Conservation (phyloP, 2,797 vertebrate genomes). For the Rhyacichthys aspro region DNA sequence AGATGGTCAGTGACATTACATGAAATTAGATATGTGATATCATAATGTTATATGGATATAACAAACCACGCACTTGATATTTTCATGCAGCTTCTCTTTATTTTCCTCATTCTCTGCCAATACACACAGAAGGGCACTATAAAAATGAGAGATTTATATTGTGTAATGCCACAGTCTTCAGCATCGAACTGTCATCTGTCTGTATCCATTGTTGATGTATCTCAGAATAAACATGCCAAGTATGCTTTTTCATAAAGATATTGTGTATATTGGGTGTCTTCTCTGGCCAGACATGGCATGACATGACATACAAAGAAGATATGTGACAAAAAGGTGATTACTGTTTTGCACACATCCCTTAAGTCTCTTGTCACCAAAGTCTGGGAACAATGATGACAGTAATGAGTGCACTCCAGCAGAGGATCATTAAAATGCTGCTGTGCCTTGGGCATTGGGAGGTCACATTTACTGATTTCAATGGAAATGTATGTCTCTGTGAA, state of each 20-base stretch:
- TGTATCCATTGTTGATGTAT: too few relatives aligned
- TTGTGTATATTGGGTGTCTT: too few relatives aligned
- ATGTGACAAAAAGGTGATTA: slow-evolving; percentile 18
- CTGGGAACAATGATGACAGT: slow-evolving; percentile 34
- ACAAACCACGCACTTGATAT: neutral
- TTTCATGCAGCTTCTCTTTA: neutral
- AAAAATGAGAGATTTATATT: too few relatives aligned
- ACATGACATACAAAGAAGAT: neutral
- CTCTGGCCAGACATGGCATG: too few relatives aligned
- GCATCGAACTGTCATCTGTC: too few relatives aligned
- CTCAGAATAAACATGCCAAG: too few relatives aligned
- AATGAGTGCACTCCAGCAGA: slow-evolving; percentile 56
- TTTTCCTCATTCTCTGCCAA: too few relatives aligned
- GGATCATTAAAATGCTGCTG: slow-evolving; percentile 63
- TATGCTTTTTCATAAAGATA: too few relatives aligned
- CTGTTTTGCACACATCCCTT: slow-evolving; percentile 27
- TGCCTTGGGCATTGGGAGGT: slow-evolving; percentile 54
- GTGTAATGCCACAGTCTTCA: too few relatives aligned
- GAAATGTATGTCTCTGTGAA: slow-evolving; percentile 35
- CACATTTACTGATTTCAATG: slow-evolving; percentile 58
- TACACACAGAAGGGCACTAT: too few relatives aligned
- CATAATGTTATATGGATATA: neutral
- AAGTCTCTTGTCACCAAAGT: slow-evolving; percentile 35
- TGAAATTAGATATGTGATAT: slow-evolving; percentile 11
- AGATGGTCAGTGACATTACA: slow-evolving; percentile 13